These are phyloP conservation scores for Microcebus jonahi DNA, from an alignment of 2,113 vertebrate genomes.

Conservation along the genomic window DNA sequence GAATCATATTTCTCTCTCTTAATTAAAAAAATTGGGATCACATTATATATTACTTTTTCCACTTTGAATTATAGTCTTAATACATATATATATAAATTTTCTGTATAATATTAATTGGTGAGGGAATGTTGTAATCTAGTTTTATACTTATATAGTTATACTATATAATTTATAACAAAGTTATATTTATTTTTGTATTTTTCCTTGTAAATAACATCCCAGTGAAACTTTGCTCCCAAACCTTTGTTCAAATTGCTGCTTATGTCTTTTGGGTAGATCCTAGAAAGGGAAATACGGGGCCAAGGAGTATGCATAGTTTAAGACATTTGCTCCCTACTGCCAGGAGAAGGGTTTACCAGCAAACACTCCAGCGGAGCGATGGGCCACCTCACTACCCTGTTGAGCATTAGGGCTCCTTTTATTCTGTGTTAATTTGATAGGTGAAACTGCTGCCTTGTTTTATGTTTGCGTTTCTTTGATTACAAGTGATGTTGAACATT, in stretches of 20 bases:
- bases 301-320: not conserved
- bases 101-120: not conserved
- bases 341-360: constrained; percentile 43
- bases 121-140: not conserved
- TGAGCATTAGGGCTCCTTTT: constrained; percentile 19
- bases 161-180: constrained; percentile 11
- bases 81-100: constrained; percentile 29
- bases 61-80: not conserved
- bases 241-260: not conserved
- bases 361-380: not conserved
- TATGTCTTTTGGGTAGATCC: not conserved
- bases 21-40: constrained; percentile 3
- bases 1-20: not conserved
- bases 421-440: constrained; percentile 56
- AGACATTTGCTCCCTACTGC: not conserved
- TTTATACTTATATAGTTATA: not conserved
- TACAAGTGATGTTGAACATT: constrained; percentile 41
- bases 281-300: not conserved
- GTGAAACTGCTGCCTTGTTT: constrained; percentile 43
- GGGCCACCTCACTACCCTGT: not conserved
- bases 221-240: not conserved
- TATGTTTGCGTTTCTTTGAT: constrained; percentile 68
- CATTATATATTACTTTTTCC: not conserved
- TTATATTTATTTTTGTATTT: not conserved
- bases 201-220: not conserved